Conservation (phyloP, 2,888 invertebrate genomes). For the Osedax frankpressi region DNA sequence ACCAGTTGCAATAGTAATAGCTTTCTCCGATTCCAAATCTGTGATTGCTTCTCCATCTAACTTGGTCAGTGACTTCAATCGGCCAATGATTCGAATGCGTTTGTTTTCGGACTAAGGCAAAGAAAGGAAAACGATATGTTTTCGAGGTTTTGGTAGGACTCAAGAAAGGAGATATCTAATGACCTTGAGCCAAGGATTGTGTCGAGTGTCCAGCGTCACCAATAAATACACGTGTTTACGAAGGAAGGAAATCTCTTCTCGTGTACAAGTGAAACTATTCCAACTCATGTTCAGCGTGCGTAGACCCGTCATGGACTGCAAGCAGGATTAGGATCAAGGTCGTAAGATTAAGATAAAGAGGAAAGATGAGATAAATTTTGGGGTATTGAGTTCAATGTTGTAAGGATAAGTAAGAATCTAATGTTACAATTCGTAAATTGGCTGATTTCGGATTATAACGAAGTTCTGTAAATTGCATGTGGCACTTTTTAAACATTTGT, state of each 20-base stretch:
- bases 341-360: too few relatives aligned
- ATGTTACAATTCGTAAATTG: too few relatives aligned
- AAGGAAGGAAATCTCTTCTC: constrained; percentile 41
- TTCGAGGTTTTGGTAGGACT: too few relatives aligned
- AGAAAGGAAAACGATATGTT: too few relatives aligned
- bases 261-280: constrained; percentile 39
- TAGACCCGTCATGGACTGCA: constrained; percentile 35
- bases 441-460: too few relatives aligned
- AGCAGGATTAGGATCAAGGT: too few relatives aligned
- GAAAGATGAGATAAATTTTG: too few relatives aligned
- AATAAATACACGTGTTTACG: constrained; percentile 37
- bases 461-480: too few relatives aligned
- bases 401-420: too few relatives aligned
- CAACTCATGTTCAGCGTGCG: constrained; percentile 39
- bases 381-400: too few relatives aligned
- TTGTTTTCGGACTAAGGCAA: constrained; percentile 34
- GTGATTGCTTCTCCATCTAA: constrained; percentile 36
- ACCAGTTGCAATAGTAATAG: constrained; percentile 38
- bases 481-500: too few relatives aligned
- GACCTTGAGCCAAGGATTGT: constrained; percentile 45
- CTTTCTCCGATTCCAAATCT: constrained; percentile 38
- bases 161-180: not conserved
- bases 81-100: constrained; percentile 39
- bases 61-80: constrained; percentile 36
- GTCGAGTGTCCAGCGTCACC: constrained; percentile 35